These are phyloP conservation scores for Zaprionus lachaisei DNA, from an alignment of 1,140 invertebrate species.

Conservation along the genomic window DNA sequence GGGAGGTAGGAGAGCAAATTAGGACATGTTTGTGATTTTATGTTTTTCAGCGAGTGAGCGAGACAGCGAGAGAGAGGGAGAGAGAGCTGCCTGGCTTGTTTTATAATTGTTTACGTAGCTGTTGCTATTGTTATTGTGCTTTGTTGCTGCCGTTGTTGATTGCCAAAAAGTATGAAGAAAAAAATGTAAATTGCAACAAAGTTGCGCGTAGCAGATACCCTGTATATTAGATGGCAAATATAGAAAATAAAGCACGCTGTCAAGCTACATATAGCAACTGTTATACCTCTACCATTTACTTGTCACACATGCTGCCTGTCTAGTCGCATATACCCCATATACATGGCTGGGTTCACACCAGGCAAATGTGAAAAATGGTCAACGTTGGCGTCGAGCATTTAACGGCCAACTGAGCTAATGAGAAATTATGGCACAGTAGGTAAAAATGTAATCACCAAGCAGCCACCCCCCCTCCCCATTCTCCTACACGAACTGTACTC, in stretches of 20 bases:
- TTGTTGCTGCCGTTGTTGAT: conserved; percentile 29
- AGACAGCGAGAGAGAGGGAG: neutral
- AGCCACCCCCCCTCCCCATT: neutral
- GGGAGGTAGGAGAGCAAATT: conserved; percentile 25
- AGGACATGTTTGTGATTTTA: conserved; percentile 51
- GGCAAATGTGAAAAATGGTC: conserved; percentile 50
- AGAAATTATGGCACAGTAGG: conserved; percentile 66
- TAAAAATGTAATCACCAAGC: conserved; percentile 53
- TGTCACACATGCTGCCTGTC: neutral
- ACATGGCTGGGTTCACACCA: neutral
- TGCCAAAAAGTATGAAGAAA: conserved; percentile 9
- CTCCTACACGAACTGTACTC: neutral
- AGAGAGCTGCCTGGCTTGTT: conserved; percentile 16
- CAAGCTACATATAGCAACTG: neutral
- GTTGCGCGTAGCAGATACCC: neutral
- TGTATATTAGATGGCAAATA: neutral
- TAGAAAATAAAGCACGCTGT: neutral
- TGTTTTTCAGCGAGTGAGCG: conserved; percentile 18
- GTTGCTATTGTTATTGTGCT: conserved; percentile 7
- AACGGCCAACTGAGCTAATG: conserved; percentile 73
- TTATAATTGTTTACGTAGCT: conserved; percentile 53
- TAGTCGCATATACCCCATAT: neutral
- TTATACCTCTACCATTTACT: neutral
- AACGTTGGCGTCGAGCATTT: conserved; percentile 50
- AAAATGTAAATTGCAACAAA: neutral